These are phyloP conservation scores for Heliconius eleuchia DNA, from an alignment of 1,140 invertebrate genomes.

Conservation along the genomic window DNA sequence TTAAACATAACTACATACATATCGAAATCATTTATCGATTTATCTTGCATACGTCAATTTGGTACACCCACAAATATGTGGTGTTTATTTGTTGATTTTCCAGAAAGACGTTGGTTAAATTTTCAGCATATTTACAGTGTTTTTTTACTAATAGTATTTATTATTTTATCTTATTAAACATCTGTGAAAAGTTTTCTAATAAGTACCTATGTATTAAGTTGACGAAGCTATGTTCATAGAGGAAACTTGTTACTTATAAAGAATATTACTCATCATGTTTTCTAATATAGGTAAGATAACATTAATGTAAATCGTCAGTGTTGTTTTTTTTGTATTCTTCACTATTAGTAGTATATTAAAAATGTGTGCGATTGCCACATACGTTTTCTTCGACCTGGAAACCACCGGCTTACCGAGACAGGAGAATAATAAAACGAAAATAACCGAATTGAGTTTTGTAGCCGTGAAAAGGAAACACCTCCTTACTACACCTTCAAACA, in stretches of 20 bases:
- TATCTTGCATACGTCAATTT: background rate
- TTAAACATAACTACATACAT: background rate
- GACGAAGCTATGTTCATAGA: background rate
- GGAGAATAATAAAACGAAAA: slow-evolving; percentile 80
- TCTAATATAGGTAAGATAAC: slow-evolving; percentile 9
- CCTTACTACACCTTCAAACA: slow-evolving; percentile 43
- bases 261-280: background rate
- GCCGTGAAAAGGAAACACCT: slow-evolving; percentile 81
- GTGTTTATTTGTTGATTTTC: background rate
- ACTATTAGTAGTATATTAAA: background rate
- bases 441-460: slow-evolving; percentile 84
- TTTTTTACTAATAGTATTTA: slow-evolving; percentile 9
- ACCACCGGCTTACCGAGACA: slow-evolving; percentile 83
- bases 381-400: slow-evolving; percentile 85
- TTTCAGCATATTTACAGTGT: background rate
- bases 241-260: background rate
- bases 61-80: background rate
- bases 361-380: slow-evolving; percentile 78
- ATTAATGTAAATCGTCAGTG: background rate
- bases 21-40: background rate
- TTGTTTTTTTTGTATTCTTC: background rate
- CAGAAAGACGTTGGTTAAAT: slow-evolving; percentile 2
- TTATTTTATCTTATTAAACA: slow-evolving; percentile 4
- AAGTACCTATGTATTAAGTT: background rate
- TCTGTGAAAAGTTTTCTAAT: background rate